Percentiles rank a stretch among this genome's conserved stretches.
Conservation (phyloP, 2,113 vertebrate species). For the Chlamydotis undulata region DNA sequence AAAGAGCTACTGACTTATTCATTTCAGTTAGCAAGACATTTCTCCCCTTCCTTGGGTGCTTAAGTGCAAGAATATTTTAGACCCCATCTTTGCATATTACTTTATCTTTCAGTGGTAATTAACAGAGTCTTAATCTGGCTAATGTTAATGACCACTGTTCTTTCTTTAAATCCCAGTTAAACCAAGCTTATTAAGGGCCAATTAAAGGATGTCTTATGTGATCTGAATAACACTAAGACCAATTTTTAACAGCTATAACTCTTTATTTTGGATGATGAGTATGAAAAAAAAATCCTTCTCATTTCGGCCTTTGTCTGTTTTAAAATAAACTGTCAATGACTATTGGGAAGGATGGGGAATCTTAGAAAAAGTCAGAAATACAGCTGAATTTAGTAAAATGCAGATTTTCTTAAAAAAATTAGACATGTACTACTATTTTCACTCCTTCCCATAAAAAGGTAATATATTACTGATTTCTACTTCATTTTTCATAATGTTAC, state of each 20-base stretch:
- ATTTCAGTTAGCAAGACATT: constrained; percentile 58
- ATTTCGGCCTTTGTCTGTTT: constrained; percentile 35
- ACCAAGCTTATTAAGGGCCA: constrained; percentile 85
- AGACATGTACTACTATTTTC: neutral
- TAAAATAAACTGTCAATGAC: constrained; percentile 9
- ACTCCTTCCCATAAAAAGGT: neutral
- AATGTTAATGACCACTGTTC: constrained; percentile 86
- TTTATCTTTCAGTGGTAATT: constrained; percentile 87
- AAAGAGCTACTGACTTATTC: constrained; percentile 32
- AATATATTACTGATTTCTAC: neutral
- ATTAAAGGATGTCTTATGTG: constrained; percentile 84
- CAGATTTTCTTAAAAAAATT: neutral
- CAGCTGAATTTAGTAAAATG: neutral
- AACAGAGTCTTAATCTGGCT: constrained; percentile 84
- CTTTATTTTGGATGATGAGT: constrained; percentile 62
- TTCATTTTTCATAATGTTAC: neutral
- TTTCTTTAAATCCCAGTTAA: constrained; percentile 85
- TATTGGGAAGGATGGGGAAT: neutral
- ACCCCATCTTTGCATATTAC: constrained; percentile 75
- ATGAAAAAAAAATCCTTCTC: neutral
- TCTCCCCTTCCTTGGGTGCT: constrained; percentile 54
- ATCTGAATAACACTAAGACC: constrained; percentile 76
- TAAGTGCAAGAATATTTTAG: constrained; percentile 73
- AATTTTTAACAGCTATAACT: constrained; percentile 52
- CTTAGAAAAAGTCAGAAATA: neutral